phyloP scores from a whole-genome alignment of 2,888 invertebrate genomes.

The Tupiocoris notatus region DNA sequence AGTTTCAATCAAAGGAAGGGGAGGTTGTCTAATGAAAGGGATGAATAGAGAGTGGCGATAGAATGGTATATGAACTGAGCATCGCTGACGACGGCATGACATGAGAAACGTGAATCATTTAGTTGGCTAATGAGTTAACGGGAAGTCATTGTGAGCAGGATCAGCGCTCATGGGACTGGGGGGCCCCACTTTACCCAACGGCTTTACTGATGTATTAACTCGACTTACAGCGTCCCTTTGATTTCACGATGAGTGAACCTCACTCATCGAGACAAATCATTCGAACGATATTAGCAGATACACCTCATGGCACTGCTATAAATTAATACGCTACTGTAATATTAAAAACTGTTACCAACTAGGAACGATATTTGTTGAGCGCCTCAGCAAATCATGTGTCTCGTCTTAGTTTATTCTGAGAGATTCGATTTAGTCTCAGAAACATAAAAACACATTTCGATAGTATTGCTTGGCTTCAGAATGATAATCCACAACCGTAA shows the following conservation, averaged over 20 bases:
- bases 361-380: no score
- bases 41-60: slow-evolving; percentile 1
- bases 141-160: slow-evolving; percentile 1
- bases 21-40: slow-evolving; percentile 13
- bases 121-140: slow-evolving; percentile 32
- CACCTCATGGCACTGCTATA: no score
- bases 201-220: not conserved
- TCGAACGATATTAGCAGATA: no score
- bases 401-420: no score
- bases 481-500: no score
- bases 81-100: not conserved
- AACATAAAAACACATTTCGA: no score
- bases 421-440: no score
- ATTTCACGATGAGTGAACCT: not conserved
- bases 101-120: slow-evolving; percentile 24
- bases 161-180: not conserved
- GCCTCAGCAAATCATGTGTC: no score
- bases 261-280: not conserved
- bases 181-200: not conserved
- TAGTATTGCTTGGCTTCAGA: no score
- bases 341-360: no score
- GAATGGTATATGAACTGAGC: slow-evolving; percentile 26
- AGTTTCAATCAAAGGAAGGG: slow-evolving; percentile 25
- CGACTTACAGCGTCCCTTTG: not conserved
- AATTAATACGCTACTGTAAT: no score